Base-by-base conservation (phyloP, 2,888 invertebrate species). In the Crossocerus cetratus region DNA sequence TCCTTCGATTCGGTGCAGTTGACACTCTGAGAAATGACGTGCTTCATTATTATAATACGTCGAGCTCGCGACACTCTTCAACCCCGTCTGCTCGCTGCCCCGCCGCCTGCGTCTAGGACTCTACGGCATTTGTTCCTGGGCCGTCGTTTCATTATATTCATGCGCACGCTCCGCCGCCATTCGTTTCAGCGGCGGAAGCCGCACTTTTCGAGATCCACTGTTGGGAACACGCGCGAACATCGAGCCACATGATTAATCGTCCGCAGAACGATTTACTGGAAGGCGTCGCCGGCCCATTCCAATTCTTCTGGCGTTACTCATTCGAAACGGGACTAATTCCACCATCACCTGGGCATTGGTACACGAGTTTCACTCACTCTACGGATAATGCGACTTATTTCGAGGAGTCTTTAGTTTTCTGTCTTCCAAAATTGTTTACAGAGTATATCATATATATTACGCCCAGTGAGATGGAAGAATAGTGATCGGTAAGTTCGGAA, bases 11-110 rank as follows among this genome's bases (percentile, higher is more conserved):
- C 87, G 85, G 84, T 90, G 89, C 88, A 89, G 87, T 88, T 90
- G 90, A 90, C 90, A 90, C 86, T 85, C 88, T 89, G 89, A 90
- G 87, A 89, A 90, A 90, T 89, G 89, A 87, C 86, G 85, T 83
- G 87, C 86, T 86, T 85, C 86, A 85, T 88, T 85, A 84, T 86
- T 87, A 86, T 86, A 88, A 87, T 87, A 87, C 11, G 8, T 84
- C 82, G 83, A 76, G 77, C 72, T 71, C 70, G 59, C 56, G 44
- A 54, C 64, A 65, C 21, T 45, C 56, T 32, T 32, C 32, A 32
- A 32, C 32, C 49, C 49, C 14, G 49, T 22, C 60, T 63, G 53
- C 45, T 58, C 57, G 65, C 62, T 69, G 65, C 73, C 65, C 20
- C 63, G 71, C 72, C 75, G 78, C 76, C 74, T 72, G 72, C 74